Evolutionary conservation across 2,888 invertebrate genomes (phyloP), one percentile per base, ranked within the genome.

Genomic region (Sarcophaga caerulescens): DNA sequence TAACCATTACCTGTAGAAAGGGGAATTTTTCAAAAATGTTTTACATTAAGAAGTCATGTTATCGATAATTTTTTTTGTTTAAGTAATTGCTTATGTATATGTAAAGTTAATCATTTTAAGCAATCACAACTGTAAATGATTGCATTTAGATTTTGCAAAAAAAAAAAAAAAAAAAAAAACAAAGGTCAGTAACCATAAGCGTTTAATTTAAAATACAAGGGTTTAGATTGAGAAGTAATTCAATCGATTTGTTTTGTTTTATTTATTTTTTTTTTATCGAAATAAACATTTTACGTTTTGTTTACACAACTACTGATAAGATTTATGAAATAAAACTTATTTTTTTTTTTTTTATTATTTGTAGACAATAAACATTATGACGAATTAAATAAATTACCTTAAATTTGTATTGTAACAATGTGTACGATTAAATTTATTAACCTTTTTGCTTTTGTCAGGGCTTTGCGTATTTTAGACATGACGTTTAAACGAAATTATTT

Each of bases 231-330:
- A 17, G 17, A 52, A 52, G 52, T 52, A 52, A 12, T 12, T 14
- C 17, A 12, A 52, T 52, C 10, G 4, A 52, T 14, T 52, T 17
- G 5, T 52, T 12, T 52, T 12, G 14, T 52, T 35, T 35, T 6
- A 6, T 35, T 6, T 35, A 1, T 2, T 52, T 35, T 35, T 35
- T 35, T 52, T 52, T 52, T 52, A 21, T 52, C 17, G 11, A 47
- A 69, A 69, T 23, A 23, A 47, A 6, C 10, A 6, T 3, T 45
- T 44, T 63, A 23, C 21, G 23, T 5, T 66, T 66, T 66, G 19
- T 35, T 35, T 57, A 35, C 12, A 35, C 70, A 71, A 71, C n/a
- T 57, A 59, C 57, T 71, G 70, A 71, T 71, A 71, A 71, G 57
- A 57, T 57, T 71, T 71, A 71, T 71, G 6, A n/a, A 69, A 21